phyloP scores from a whole-genome alignment of 2,113 vertebrate species.

The Plotosus lineatus region DNA sequence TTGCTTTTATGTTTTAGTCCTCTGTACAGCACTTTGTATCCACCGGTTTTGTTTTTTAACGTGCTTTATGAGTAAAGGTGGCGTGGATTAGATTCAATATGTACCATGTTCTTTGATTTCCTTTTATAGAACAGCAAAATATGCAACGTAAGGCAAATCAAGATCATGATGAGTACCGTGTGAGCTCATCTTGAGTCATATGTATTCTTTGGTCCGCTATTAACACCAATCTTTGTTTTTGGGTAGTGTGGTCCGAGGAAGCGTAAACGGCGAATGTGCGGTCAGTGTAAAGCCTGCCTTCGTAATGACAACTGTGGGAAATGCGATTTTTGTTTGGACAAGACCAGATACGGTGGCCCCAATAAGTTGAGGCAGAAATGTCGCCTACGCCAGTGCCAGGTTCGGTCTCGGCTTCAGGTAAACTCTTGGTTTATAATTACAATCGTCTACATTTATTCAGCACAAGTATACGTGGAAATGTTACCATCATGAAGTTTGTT shows the following conservation, averaged over 20 bases:
- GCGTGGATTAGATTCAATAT: too few relatives aligned
- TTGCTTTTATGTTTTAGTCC: too few relatives aligned
- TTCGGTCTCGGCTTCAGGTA: slow-evolving; percentile 56
- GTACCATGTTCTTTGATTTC: too few relatives aligned
- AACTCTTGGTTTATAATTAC: not conserved
- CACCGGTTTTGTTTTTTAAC: too few relatives aligned
- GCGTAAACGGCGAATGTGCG: slow-evolving; percentile 68
- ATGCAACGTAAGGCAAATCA: too few relatives aligned
- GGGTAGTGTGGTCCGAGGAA: slow-evolving; percentile 41
- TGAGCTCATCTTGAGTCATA: too few relatives aligned
- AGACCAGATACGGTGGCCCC: slow-evolving; percentile 77
- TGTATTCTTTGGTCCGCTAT: too few relatives aligned
- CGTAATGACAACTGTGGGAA: slow-evolving; percentile 70
- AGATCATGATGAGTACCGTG: too few relatives aligned
- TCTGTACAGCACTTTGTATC: too few relatives aligned
- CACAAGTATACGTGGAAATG: not conserved
- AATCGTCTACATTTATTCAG: not conserved
- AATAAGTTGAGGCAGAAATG: slow-evolving; percentile 81
- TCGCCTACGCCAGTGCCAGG: slow-evolving; percentile 75
- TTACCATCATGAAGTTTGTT: too few relatives aligned
- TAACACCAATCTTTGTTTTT: not conserved
- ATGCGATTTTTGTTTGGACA: slow-evolving; percentile 79
- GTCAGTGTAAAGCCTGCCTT: slow-evolving; percentile 72
- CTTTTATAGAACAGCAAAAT: too few relatives aligned
- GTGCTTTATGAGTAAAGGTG: too few relatives aligned